These are phyloP conservation scores for Urophycis tenuis DNA, from an alignment of 2,797 vertebrate genomes.

Conservation along the genomic window DNA sequence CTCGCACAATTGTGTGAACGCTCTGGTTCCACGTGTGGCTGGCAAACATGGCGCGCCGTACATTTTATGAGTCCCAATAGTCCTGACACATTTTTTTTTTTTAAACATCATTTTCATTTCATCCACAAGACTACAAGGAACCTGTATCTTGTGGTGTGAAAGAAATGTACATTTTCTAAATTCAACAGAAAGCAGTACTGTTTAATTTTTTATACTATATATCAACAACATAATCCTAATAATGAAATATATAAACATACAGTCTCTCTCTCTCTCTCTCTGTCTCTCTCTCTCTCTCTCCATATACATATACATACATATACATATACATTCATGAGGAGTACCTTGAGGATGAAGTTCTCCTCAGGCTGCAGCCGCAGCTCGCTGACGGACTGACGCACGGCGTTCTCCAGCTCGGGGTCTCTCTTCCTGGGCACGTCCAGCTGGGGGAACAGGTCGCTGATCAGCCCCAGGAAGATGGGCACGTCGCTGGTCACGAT, in stretches of 20 bases:
- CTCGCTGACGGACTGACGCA: conserved; percentile 70
- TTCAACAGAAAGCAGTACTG: no score
- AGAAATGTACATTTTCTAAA: neutral
- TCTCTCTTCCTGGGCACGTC: conserved; percentile 74
- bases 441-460: conserved; percentile 75
- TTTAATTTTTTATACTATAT: no score
- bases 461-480: conserved; percentile 76
- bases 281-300: neutral
- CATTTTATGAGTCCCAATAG: neutral
- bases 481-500: conserved; percentile 76
- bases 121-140: neutral
- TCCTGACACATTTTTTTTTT: neutral
- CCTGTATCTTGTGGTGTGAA: neutral
- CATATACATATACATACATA: neutral
- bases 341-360: conserved; percentile 85
- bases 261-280: neutral
- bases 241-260: no score
- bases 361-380: conserved; percentile 78
- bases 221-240: no score
- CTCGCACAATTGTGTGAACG: neutral
- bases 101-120: neutral
- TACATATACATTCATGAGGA: neutral
- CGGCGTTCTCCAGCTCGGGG: conserved; percentile 77
- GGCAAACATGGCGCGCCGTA: no score
- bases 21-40: no score